Evolutionary conservation across 2,888 invertebrate genomes (phyloP).

Genomic region (Apoderus coryli): DNA sequence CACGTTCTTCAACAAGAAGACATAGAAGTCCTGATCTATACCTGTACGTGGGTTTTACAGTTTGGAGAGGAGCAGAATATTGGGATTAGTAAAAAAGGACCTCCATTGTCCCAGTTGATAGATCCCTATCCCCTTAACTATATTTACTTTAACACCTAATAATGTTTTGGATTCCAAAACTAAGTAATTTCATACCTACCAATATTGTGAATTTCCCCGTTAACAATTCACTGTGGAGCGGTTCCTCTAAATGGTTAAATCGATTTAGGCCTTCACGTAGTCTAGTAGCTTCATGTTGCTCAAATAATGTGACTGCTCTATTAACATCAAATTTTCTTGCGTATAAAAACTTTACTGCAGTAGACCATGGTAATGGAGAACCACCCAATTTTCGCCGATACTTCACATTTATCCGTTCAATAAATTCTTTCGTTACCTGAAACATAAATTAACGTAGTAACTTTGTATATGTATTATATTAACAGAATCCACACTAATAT

Average conservation of each 20-base stretch:
- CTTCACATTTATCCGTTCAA: slow-evolving; percentile 57
- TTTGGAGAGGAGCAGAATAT: too few species aligned
- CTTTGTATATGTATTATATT: too few species aligned
- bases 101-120: too few species aligned
- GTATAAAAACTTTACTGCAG: slow-evolving; percentile 83
- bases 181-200: slow-evolving; percentile 55
- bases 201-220: slow-evolving; percentile 94
- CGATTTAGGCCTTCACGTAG: slow-evolving; percentile 71
- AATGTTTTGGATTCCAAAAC: too few species aligned
- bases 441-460: too few species aligned
- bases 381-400: slow-evolving; percentile 36
- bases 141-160: too few species aligned
- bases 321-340: slow-evolving; percentile 91
- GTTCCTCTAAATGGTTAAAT: slow-evolving; percentile 72
- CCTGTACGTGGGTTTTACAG: too few species aligned
- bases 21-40: too few species aligned
- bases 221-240: slow-evolving; percentile 70
- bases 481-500: too few species aligned
- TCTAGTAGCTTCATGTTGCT: slow-evolving; percentile 83
- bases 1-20: too few species aligned
- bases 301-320: slow-evolving; percentile 79
- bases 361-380: slow-evolving; percentile 57
- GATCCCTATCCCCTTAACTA: too few species aligned
- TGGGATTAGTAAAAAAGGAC: too few species aligned
- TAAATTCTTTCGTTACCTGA: slow-evolving; percentile 70